Evolutionary conservation across 2,888 invertebrate genomes (phyloP), one percentile per base, ranked within the genome.

Genomic region (Leptopilina myrica): DNA sequence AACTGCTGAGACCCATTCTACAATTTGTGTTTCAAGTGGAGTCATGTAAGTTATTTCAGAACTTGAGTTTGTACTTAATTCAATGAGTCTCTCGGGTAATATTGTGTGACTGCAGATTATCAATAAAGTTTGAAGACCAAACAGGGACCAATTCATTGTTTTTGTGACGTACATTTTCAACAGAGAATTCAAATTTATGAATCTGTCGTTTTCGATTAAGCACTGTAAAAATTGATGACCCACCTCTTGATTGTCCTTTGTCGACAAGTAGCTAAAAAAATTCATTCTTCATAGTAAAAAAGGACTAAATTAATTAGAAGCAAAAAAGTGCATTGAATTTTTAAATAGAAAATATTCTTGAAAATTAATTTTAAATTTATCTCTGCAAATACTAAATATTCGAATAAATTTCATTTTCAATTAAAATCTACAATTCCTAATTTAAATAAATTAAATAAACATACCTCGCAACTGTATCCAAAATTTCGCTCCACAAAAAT

Each of bases 161-260:
- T 92, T 91, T 5, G 92, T 92, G 8, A 89, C 84, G 76, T 92
- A 93, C 9, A 92, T 87, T 82, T 91, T 89, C 5, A 93, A 85
- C 33, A 93, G 85, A n/a, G 85, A 84, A 64, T 90, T 89, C 5
- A 89, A 80, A 82, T 91, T 89, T 9, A 88, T 84, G 49, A 89
- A 85, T 81, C 91, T 90, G 59, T 89, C 86, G 78, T 88, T 82
- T 14, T 80, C 80, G 66, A 93, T 90, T 33, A 93, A 87, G 11
- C 88, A 88, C 82, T 92, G 92, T 5, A 93, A 83, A 9, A 93
- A 87, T 40, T 85, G 85, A 85, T 93, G 93, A 1, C 92, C 92
- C 66, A 86, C 86, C 78, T 73, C 56, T 73, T 73, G 73, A 33
- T 56, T 73, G 9, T 56, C 9, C n/a, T 56, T 73, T 53, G 56